phyloP scores from a whole-genome alignment of 2,113 vertebrate genomes.

The Pedionomus torquatus region DNA sequence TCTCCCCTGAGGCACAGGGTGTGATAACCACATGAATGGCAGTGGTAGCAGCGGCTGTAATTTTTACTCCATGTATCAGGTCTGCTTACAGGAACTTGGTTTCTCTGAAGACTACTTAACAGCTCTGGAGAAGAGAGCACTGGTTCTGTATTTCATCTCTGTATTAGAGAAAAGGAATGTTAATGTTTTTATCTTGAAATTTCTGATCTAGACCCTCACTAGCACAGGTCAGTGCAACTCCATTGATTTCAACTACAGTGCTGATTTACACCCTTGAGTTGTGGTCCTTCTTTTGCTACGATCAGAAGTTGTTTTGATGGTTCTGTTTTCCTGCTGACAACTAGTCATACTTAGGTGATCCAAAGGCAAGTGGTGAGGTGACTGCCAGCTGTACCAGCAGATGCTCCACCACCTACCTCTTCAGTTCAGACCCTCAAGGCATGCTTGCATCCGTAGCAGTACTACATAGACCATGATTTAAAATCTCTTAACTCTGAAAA shows the following conservation, averaged over 20 bases:
- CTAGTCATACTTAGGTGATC: neutral
- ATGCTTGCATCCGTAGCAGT: neutral
- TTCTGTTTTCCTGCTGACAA: neutral
- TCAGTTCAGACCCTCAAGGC: neutral
- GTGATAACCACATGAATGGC: neutral
- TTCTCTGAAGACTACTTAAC: neutral
- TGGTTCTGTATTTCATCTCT: neutral
- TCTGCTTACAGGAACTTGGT: neutral
- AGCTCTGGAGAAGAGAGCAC: neutral
- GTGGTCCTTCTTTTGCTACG: too few species aligned
- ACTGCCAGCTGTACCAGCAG: neutral
- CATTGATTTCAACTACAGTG: neutral
- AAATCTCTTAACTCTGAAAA: slow-evolving; percentile 63
- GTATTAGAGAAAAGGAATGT: neutral
- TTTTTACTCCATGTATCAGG: neutral
- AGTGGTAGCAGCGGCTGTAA: neutral
- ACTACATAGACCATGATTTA: slow-evolving; percentile 39
- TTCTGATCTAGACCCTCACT: neutral
- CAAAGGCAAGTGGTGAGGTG: neutral
- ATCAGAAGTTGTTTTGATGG: neutral
- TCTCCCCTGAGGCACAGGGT: neutral
- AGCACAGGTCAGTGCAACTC: neutral
- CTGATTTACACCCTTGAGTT: neutral
- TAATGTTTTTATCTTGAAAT: neutral
- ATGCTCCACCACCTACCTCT: neutral